Percentiles rank a stretch among this genome's conserved stretches.
These are phyloP conservation scores for Acronicta alni DNA, from an alignment of 2,888 invertebrate genomes.

Conservation along the genomic window DNA sequence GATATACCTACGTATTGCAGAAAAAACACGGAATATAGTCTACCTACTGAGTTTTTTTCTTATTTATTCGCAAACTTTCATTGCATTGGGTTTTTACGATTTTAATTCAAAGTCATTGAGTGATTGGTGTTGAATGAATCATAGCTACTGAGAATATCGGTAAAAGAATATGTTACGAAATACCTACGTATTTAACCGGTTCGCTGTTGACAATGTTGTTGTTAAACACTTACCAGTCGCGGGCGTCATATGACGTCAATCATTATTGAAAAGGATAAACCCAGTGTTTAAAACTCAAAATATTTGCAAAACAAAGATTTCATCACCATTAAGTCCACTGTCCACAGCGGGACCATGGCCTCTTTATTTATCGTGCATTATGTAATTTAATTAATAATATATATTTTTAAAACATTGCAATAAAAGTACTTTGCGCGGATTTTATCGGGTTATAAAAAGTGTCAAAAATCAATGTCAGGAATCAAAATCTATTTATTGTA, in stretches of 20 bases:
- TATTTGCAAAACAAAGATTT: too few species aligned
- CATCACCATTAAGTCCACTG: too few species aligned
- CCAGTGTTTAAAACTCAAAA: too few species aligned
- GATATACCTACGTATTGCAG: too few species aligned
- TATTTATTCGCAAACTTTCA: conserved; percentile 11
- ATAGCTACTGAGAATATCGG: conserved; percentile 13
- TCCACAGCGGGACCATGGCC: too few species aligned
- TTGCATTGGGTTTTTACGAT: conserved; percentile 21
- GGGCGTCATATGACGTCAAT: conserved; percentile 13
- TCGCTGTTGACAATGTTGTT: not conserved
- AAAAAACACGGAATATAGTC: not conserved
- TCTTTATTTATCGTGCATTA: too few species aligned
- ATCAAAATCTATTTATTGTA: too few species aligned
- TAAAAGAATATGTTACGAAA: not conserved
- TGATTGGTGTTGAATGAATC: conserved; percentile 22
- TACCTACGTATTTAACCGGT: conserved; percentile 16
- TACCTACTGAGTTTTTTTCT: not conserved
- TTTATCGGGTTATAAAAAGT: too few species aligned
- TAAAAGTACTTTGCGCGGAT: too few species aligned
- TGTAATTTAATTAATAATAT: too few species aligned
- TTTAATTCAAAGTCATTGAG: conserved; percentile 19
- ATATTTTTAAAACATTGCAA: too few species aligned
- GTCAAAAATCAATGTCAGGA: too few species aligned
- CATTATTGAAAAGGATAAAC: not conserved
- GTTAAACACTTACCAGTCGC: not conserved